Base-by-base conservation (phyloP, 2,113 vertebrate species). In the Urocolius indicus region DNA sequence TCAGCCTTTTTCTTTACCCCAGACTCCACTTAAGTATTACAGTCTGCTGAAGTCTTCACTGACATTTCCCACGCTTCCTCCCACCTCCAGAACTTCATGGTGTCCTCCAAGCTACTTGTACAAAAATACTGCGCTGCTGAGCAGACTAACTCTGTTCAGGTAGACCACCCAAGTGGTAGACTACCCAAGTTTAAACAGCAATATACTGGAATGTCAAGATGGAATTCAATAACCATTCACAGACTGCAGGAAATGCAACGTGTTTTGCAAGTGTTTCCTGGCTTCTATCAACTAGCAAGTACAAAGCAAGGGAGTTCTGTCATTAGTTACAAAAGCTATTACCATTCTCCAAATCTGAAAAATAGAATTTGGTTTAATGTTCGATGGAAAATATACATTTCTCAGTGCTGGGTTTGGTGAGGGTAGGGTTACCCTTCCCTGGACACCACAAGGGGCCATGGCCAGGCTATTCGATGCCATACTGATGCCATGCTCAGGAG, bases 171-270 rank as follows among this genome's bases (percentile, higher is more conserved):
- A n/a, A n/a, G n/a, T n/a, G n/a, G n/a, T n/a, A n/a, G n/a, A n/a
- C n/a, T 95, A 76, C 17, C 23, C 32, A 62, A 34, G 14, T 43
- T 91, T 78, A 29, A 96, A 67, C 13, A 91, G 58, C n/a, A 81
- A 36, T 62, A 45, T 23, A 46, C 24, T 67, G 18, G 3, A 79
- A 51, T 38, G 9, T 63, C 23, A 69, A 92, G 41, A 78, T 79
- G 84, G 43, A 16, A 36, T 67, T 78, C 51, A 67, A 2, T 75
- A 84, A n/a, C 49, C 75, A 29, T 78, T 94, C 78, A 45, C 24
- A 93, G 72, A 87, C 67, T 76, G 10, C 71, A 94, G 79, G 65
- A 95, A 93, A 91, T 52, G 19, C 29, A 96, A 27, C 5, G 3
- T 27, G 49, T 90, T 95, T 80, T 30, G 52, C 20, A 86, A 75